These are phyloP conservation scores for Phoebastria nigripes DNA, from an alignment of 2,797 vertebrate genomes.

Conservation along the genomic window DNA sequence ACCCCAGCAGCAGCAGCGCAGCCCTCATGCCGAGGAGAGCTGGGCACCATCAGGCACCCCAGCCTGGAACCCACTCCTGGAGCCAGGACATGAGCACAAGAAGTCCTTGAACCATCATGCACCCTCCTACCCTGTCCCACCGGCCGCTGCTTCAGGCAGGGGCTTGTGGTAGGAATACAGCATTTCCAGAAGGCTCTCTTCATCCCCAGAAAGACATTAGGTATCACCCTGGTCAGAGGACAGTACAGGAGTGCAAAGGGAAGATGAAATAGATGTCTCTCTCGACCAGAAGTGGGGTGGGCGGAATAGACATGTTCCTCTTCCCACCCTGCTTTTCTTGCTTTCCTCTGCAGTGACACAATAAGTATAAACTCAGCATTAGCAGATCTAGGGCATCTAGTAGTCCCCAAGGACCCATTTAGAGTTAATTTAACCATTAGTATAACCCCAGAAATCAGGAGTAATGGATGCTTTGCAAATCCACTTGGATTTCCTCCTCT, in stretches of 20 bases:
- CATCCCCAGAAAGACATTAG: not conserved
- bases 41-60: too few species aligned
- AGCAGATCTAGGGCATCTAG: not conserved
- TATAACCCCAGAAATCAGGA: not conserved
- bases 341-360: not conserved
- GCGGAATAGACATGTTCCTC: not conserved
- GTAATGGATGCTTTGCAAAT: not conserved
- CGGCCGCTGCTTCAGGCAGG: fast-evolving
- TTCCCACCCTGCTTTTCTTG: not conserved
- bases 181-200: not conserved
- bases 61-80: too few species aligned
- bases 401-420: too few species aligned
- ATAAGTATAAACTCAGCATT: not conserved
- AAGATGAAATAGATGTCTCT: not conserved
- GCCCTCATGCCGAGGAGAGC: fast-evolving
- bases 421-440: not conserved
- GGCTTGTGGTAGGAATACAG: not conserved
- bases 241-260: not conserved
- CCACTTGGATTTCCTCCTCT: not conserved
- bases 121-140: not conserved
- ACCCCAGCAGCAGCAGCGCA: not conserved
- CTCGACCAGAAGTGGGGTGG: not conserved
- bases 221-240: not conserved
- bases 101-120: not conserved
- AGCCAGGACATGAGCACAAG: fast-evolving